phyloP scores from a whole-genome alignment of 2,797 vertebrate genomes.

The Tadarida brasiliensis region DNA sequence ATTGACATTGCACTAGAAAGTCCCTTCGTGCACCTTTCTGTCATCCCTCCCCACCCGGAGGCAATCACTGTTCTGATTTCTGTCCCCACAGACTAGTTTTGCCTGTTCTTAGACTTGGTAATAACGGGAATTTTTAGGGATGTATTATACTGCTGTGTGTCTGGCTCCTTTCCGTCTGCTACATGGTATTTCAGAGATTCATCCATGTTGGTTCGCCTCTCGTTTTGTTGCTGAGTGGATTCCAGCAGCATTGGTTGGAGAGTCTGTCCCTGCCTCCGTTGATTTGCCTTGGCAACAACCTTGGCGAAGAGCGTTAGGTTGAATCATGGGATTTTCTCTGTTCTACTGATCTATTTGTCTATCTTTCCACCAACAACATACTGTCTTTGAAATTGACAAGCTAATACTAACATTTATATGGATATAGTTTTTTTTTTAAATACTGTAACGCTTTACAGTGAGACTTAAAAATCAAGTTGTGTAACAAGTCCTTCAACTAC shows the following conservation, averaged over 20 bases:
- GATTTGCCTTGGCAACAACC: neutral
- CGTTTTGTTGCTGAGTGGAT: neutral
- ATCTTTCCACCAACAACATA: neutral
- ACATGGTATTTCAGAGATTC: neutral
- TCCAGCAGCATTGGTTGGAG: neutral
- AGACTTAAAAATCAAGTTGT: slow-evolving; percentile 27
- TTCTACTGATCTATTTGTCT: neutral
- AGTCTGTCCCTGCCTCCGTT: neutral
- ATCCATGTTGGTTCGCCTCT: neutral
- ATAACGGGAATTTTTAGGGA: neutral
- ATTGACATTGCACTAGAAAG: neutral
- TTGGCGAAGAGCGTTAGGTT: neutral
- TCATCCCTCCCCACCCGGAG: neutral
- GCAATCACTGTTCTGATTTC: neutral
- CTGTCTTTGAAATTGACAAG: slow-evolving; percentile 5
- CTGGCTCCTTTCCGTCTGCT: neutral
- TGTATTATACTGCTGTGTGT: neutral
- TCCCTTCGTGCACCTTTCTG: neutral
- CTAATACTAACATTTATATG: neutral
- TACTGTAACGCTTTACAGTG: neutral
- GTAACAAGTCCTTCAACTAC: neutral
- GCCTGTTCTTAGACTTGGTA: neutral
- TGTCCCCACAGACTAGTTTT: neutral
- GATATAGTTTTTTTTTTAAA: neutral
- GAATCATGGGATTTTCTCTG: neutral